A percentile compares a stretch with the other conserved stretches of the same genome.
phyloP scores from a whole-genome alignment of 23 tunicate species.

The Clavelina lepadiformis region DNA sequence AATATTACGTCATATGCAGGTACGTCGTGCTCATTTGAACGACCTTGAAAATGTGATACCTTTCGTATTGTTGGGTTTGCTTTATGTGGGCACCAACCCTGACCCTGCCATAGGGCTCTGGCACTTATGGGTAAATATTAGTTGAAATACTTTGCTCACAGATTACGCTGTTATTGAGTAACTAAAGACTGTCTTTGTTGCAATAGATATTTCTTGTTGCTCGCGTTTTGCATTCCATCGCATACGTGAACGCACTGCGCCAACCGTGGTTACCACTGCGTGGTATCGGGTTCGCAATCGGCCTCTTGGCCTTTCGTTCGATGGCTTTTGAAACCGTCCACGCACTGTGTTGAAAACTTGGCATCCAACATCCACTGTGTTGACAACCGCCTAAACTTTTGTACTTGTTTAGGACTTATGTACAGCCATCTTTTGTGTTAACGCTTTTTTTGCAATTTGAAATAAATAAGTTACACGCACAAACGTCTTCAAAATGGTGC shows the following conservation, averaged over 20 bases:
- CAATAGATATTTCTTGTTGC: too few species aligned
- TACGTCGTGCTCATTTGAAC: constrained; percentile 67
- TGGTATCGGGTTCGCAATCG: neutral
- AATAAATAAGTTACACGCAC: too few species aligned
- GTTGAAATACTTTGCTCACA: too few species aligned
- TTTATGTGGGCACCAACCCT: constrained; percentile 52
- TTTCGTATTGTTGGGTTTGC: constrained; percentile 50
- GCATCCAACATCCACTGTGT: too few species aligned
- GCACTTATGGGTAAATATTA: constrained; percentile 74
- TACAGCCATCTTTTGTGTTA: too few species aligned
- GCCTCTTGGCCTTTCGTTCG: neutral
- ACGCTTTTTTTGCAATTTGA: too few species aligned
- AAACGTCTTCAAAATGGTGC: too few species aligned
- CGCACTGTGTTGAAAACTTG: constrained; percentile 9
- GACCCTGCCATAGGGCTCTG: constrained; percentile 41
- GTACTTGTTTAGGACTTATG: too few species aligned
- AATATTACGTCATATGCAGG: too few species aligned
- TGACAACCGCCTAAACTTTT: too few species aligned
- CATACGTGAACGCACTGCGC: constrained; percentile 12
- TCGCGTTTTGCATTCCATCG: constrained; percentile 13
- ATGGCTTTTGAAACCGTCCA: constrained; percentile 2
- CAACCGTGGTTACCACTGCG: constrained; percentile 21
- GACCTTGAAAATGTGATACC: constrained; percentile 88
- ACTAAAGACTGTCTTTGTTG: too few species aligned
- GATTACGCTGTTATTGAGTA: too few species aligned